Evolutionary conservation across 2,888 invertebrate genomes (phyloP).

Genomic region (Schizotus pectinicornis): DNA sequence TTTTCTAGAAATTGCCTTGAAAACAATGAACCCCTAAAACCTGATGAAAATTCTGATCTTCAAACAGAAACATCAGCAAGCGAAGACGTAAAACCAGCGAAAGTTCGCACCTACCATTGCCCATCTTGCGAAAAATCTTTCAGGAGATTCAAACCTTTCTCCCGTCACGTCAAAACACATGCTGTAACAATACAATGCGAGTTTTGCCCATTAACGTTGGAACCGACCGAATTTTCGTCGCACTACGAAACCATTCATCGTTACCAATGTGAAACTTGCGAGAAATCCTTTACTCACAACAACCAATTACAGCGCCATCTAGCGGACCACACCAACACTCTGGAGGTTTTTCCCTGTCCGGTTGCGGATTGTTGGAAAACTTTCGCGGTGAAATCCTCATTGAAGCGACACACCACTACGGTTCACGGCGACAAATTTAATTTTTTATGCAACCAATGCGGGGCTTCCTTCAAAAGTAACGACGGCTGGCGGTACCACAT

Average conservation of each 20-base stretch:
- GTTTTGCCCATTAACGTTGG: constrained; percentile 17
- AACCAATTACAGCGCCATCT: constrained; percentile 29
- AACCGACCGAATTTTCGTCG: constrained; percentile 16
- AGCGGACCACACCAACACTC: constrained; percentile 31
- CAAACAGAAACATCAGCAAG: no score
- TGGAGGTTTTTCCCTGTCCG: constrained; percentile 31
- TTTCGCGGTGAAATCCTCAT: constrained; percentile 32
- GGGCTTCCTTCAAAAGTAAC: constrained; percentile 36
- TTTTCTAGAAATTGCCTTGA: no score
- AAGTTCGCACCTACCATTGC: constrained; percentile 3
- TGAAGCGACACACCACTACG: constrained; percentile 34
- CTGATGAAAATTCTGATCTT: no score
- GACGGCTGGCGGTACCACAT: constrained; percentile 40
- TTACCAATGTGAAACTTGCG: constrained; percentile 37
- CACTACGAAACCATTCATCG: constrained; percentile 28
- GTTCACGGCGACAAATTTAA: constrained; percentile 34
- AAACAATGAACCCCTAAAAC: no score
- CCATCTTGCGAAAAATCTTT: constrained; percentile 28
- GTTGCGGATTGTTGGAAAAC: constrained; percentile 35
- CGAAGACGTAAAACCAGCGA: no score
- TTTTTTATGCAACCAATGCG: constrained; percentile 38
- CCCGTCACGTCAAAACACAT: constrained; percentile 21
- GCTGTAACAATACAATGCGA: constrained; percentile 20
- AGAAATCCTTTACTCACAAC: constrained; percentile 31
- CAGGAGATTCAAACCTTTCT: constrained; percentile 18